These are phyloP conservation scores for Oligia latruncula DNA, from an alignment of 2,888 invertebrate species.

Conservation along the genomic window DNA sequence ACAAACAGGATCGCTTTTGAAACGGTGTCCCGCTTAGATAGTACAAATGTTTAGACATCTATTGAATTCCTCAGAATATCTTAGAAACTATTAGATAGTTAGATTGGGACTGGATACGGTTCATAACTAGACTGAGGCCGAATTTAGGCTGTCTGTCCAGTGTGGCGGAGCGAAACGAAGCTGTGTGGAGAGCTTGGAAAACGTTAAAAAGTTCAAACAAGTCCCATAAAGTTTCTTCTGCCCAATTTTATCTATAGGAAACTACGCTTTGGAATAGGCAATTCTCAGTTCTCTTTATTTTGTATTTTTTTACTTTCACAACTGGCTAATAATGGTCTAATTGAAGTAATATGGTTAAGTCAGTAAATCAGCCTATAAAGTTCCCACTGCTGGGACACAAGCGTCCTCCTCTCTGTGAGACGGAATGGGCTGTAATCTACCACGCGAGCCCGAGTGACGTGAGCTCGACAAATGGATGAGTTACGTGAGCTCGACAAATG, in stretches of 20 bases:
- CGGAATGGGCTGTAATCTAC: too few species aligned
- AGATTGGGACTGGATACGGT: constrained; percentile 7
- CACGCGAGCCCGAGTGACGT: too few species aligned
- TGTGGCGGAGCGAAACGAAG: not conserved
- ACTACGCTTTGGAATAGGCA: not conserved
- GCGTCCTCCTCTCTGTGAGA: too few species aligned
- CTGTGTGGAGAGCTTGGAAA: not conserved
- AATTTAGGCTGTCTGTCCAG: not conserved
- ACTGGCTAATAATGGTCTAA: not conserved
- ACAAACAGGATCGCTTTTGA: constrained; percentile 19
- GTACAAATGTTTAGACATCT: constrained; percentile 16
- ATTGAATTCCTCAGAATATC: constrained; percentile 49
- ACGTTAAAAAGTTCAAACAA: not conserved
- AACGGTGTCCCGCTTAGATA: constrained; percentile 38
- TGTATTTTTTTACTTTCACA: not conserved
- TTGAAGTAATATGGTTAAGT: not conserved
- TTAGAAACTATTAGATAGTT: constrained; percentile 43
- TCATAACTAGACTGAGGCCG: constrained; percentile 20
- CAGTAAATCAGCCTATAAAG: too few species aligned
- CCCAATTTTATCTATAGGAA: not conserved
- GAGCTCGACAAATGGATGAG: too few species aligned
- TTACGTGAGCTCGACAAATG: too few species aligned
- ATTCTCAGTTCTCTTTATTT: not conserved
- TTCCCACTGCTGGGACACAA: too few species aligned
- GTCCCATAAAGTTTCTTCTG: not conserved